Conservation (phyloP, 2,113 vertebrate genomes). For the Notechis scutatus region DNA sequence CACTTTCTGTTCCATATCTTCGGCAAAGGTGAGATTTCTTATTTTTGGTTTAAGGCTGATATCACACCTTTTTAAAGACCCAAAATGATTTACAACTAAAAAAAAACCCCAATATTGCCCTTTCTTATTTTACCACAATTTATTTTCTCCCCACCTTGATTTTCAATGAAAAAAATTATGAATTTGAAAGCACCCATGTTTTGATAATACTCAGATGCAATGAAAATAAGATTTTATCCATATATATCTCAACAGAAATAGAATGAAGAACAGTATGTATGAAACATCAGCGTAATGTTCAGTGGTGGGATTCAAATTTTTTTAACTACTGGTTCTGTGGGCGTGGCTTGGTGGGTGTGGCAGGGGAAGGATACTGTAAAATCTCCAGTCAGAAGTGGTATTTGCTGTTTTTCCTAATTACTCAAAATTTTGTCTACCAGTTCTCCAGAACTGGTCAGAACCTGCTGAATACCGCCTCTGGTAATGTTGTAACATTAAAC, state of each 20-base stretch:
- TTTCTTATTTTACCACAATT: neutral
- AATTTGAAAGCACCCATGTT: neutral
- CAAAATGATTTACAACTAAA: neutral
- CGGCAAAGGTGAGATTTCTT: neutral
- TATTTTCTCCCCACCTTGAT: neutral
- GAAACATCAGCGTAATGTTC: neutral
- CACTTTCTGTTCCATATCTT: neutral
- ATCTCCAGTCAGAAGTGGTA: no score
- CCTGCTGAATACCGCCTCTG: no score
- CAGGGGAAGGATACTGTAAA: no score
- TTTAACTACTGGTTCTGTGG: no score
- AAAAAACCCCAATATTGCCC: neutral
- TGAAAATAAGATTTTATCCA: neutral
- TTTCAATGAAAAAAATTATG: neutral
- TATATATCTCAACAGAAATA: neutral
- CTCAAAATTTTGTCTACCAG: no score
- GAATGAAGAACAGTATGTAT: neutral
- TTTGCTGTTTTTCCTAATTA: no score
- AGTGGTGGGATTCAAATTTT: no score
- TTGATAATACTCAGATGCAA: neutral
- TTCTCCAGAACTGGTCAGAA: no score
- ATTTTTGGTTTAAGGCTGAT: neutral
- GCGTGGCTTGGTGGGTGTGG: no score
- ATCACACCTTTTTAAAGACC: neutral
- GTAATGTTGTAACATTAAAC: neutral